These are phyloP conservation scores for Fulica atra DNA, from an alignment of 2,113 vertebrate genomes.

Conservation along the genomic window DNA sequence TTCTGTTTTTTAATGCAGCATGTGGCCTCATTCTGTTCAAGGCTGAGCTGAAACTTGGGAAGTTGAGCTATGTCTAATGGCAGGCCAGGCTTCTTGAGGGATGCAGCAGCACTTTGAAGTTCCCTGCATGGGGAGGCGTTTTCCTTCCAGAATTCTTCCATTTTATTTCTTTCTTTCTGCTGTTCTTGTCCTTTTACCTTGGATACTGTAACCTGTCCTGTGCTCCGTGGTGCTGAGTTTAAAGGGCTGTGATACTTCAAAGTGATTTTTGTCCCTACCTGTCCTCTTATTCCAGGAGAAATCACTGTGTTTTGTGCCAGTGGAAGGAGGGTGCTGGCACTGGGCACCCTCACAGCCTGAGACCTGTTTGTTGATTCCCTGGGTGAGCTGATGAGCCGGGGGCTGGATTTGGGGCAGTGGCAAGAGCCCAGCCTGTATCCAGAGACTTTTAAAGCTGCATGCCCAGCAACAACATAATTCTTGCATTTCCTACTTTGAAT, in stretches of 20 bases:
- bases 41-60: slow-evolving; percentile 11
- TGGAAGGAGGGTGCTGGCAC: background rate
- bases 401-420: background rate
- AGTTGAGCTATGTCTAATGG: background rate
- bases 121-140: background rate
- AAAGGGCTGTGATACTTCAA: background rate
- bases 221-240: background rate
- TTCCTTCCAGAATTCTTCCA: background rate
- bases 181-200: background rate
- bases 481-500: background rate
- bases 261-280: background rate
- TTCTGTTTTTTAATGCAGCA: background rate
- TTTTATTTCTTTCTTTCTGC: background rate
- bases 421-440: background rate
- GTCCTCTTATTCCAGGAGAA: background rate
- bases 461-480: background rate
- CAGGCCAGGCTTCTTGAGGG: background rate
- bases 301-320: background rate
- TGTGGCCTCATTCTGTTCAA: background rate
- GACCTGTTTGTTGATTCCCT: background rate
- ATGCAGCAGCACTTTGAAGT: background rate
- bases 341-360: fast-evolving
- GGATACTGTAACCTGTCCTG: background rate
- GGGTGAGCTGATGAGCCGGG: background rate
- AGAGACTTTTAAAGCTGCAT: background rate